Percentiles rank a stretch among this genome's conserved stretches.
Conservation (phyloP, 2,888 invertebrate species). For the Diarsia mendica region DNA sequence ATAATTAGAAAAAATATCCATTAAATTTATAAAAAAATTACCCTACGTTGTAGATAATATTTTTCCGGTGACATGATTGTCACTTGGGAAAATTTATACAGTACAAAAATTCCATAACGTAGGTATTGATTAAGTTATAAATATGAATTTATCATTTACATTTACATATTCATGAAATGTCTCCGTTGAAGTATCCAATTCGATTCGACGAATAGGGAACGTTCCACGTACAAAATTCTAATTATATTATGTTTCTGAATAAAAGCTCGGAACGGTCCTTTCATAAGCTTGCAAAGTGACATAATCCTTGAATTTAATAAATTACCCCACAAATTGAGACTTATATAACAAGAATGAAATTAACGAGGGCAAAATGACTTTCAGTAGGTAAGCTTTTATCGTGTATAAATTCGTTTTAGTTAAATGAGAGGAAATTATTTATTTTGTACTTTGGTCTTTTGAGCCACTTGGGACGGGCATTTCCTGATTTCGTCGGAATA, state of each 20-base stretch:
- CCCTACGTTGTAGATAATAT: neutral
- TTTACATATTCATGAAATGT: slow-evolving; percentile 51
- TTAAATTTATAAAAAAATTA: slow-evolving; percentile 17
- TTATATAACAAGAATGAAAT: slow-evolving; percentile 56
- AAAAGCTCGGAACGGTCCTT: slow-evolving; percentile 45
- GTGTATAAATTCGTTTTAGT: slow-evolving; percentile 31
- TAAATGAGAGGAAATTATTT: slow-evolving; percentile 24
- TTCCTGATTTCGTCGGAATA: slow-evolving; percentile 26
- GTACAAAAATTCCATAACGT: slow-evolving; percentile 10
- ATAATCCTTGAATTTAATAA: slow-evolving; percentile 63
- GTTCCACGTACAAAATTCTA: slow-evolving; percentile 56
- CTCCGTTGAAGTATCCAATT: slow-evolving; percentile 45
- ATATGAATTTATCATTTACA: slow-evolving; percentile 53
- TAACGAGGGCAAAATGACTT: slow-evolving; percentile 55
- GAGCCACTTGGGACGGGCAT: neutral
- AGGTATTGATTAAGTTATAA: slow-evolving; percentile 38
- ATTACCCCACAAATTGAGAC: slow-evolving; percentile 58
- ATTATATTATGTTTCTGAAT: slow-evolving; percentile 56
- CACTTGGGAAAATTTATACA: slow-evolving; percentile 7
- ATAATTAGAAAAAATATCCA: neutral
- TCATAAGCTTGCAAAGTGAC: slow-evolving; percentile 49
- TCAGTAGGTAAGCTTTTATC: slow-evolving; percentile 33
- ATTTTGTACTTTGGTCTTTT: slow-evolving; percentile 14
- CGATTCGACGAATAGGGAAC: slow-evolving; percentile 45
- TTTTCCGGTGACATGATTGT: neutral